Conservation (phyloP, 1,140 invertebrate species). For the Anoplophora glabripennis region DNA sequence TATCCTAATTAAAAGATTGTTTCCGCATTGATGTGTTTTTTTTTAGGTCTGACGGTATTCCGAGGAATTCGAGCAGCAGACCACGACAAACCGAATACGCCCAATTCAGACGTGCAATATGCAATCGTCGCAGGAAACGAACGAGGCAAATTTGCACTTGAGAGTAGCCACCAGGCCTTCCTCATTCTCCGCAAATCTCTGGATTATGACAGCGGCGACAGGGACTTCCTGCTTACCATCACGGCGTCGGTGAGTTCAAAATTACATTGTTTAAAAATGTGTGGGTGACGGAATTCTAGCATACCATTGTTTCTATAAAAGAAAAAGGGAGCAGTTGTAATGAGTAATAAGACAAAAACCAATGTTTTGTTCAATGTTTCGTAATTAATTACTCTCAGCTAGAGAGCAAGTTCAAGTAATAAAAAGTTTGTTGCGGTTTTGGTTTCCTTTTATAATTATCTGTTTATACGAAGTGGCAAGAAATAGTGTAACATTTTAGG, state of each 20-base stretch:
- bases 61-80: constrained; percentile 76
- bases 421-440: too few species aligned
- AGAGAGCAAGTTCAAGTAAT: too few species aligned
- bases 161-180: constrained; percentile 72
- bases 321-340: too few species aligned
- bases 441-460: too few species aligned
- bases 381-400: too few species aligned
- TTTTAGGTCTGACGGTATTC: constrained; percentile 73
- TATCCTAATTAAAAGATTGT: background rate
- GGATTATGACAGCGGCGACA: constrained; percentile 77
- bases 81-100: constrained; percentile 81
- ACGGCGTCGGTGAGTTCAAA: constrained; percentile 67
- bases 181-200: constrained; percentile 69
- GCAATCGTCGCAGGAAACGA: constrained; percentile 74
- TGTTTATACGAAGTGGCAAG: too few species aligned
- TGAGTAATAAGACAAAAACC: too few species aligned
- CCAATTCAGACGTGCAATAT: constrained; percentile 85
- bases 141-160: constrained; percentile 72
- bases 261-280: too few species aligned
- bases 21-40: background rate
- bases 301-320: too few species aligned
- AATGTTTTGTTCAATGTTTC: too few species aligned
- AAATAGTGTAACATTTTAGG: too few species aligned
- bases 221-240: constrained; percentile 70
- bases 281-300: too few species aligned